phyloP scores from a whole-genome alignment of 1,140 invertebrate species.

The Asobara japonica region DNA sequence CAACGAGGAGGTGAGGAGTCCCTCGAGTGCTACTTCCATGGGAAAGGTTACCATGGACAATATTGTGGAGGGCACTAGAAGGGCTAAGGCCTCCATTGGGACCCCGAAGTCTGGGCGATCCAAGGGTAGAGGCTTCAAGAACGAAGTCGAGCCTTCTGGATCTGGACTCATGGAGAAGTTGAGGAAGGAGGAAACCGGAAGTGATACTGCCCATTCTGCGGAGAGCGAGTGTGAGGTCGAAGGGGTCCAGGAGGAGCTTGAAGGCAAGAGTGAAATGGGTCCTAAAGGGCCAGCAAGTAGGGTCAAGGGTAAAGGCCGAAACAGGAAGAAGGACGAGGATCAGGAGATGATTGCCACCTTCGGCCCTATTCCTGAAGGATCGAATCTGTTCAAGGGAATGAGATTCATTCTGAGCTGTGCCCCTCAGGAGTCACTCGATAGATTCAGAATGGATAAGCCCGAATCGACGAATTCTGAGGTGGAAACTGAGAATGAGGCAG shows the following conservation, averaged over 20 bases:
- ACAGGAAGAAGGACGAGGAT: conserved; percentile 50
- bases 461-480: conserved; percentile 44
- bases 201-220: conserved; percentile 26
- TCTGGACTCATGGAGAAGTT: conserved; percentile 28
- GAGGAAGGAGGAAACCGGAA: background rate
- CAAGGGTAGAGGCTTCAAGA: background rate
- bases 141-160: conserved; percentile 29
- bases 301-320: conserved; percentile 48
- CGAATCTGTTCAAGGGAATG: conserved; percentile 66
- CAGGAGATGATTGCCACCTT: conserved; percentile 60
- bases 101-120: conserved; percentile 37
- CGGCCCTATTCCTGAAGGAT: conserved; percentile 68
- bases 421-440: conserved; percentile 49
- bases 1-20: conserved; percentile 31
- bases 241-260: conserved; percentile 67
- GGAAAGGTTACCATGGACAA: conserved; percentile 55
- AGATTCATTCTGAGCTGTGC: conserved; percentile 70
- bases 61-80: conserved; percentile 52
- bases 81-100: conserved; percentile 36
- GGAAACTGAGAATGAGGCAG: conserved; percentile 64
- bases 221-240: conserved; percentile 51
- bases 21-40: conserved; percentile 51
- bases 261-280: conserved; percentile 53
- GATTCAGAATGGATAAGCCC: conserved; percentile 41
- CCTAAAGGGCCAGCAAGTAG: conserved; percentile 45